A percentile compares a stretch with the other conserved stretches of the same genome.
These are phyloP conservation scores for Porphyrio hochstetteri DNA, from an alignment of 2,113 vertebrate genomes.

Conservation along the genomic window DNA sequence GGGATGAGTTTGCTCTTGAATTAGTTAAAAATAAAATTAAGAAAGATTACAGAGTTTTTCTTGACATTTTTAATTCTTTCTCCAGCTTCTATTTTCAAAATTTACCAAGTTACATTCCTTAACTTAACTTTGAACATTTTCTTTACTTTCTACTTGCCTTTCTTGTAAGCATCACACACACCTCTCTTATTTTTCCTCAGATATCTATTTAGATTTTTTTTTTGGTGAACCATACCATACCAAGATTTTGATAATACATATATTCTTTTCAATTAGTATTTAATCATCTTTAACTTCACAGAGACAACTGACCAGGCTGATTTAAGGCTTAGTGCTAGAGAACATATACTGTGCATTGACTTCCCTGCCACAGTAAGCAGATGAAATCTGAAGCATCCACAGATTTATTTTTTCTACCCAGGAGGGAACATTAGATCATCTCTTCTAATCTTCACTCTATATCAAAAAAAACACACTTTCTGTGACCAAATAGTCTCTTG, in stretches of 20 bases:
- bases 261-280: not conserved
- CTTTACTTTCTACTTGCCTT: not conserved
- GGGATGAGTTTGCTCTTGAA: not conserved
- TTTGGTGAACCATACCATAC: not conserved
- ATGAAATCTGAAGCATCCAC: not conserved
- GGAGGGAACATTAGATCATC: not conserved
- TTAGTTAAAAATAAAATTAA: not conserved
- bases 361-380: not conserved
- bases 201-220: not conserved
- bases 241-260: not conserved
- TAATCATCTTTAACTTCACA: not conserved
- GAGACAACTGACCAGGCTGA: not conserved
- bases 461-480: not conserved
- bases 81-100: not conserved
- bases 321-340: not conserved
- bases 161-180: not conserved
- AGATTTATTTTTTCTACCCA: not conserved
- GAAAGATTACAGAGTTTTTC: not conserved
- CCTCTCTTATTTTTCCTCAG: not conserved
- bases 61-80: not conserved
- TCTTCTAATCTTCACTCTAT: not conserved
- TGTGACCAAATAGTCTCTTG: not conserved
- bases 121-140: not conserved
- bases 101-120: not conserved
- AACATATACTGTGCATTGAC: not conserved